Conservation (phyloP, 2,113 vertebrate genomes). For the Empidonax traillii region DNA sequence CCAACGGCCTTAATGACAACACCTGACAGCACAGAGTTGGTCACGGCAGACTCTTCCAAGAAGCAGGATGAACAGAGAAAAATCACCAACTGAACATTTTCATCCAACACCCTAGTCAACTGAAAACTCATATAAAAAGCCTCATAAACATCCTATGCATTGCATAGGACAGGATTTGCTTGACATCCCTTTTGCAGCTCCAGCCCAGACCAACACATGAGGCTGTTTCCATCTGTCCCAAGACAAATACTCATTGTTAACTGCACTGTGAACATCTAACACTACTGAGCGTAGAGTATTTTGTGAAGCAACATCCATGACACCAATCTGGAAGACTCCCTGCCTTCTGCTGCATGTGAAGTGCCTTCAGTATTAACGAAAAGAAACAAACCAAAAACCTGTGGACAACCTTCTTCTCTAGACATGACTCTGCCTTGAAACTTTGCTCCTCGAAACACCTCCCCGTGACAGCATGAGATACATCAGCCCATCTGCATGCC, state of each 20-base stretch:
- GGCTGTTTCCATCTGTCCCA: neutral
- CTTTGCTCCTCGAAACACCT: neutral
- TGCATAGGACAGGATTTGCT: neutral
- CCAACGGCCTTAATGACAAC: neutral
- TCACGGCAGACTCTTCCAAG: neutral
- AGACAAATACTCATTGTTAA: neutral
- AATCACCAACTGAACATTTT: neutral
- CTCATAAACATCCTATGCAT: neutral
- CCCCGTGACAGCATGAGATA: neutral
- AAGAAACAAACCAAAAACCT: neutral
- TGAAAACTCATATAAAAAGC: neutral
- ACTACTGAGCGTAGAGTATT: neutral
- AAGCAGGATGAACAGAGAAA: neutral
- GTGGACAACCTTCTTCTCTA: neutral
- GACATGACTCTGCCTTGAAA: neutral
- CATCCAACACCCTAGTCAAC: neutral
- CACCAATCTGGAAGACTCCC: neutral
- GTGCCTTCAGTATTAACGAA: fast-evolving
- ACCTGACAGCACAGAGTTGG: neutral
- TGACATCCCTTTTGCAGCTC: neutral
- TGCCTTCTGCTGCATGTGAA: neutral
- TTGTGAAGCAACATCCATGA: neutral
- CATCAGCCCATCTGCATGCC: neutral
- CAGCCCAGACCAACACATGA: neutral
- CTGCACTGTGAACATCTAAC: neutral